phyloP scores from a whole-genome alignment of 2,113 vertebrate species.

The Delphinapterus leucas region DNA sequence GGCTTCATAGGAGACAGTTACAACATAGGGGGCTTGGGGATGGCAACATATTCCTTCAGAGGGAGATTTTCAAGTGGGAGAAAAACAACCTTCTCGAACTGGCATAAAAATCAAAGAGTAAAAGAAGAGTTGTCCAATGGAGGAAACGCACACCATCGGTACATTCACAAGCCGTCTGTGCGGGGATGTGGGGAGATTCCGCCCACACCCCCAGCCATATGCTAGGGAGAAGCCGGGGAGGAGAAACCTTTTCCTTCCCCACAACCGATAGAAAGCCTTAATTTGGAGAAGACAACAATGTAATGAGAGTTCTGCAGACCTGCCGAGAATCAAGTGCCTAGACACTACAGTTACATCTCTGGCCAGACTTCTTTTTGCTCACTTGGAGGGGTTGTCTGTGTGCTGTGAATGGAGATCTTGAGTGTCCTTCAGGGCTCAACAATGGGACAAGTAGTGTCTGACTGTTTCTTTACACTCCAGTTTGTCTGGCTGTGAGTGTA shows the following conservation, averaged over 20 bases:
- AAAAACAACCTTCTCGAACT: slow-evolving; percentile 56
- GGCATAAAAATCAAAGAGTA: slow-evolving; percentile 52
- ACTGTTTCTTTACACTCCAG: background rate
- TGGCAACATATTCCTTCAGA: slow-evolving; percentile 54
- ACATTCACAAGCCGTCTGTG: slow-evolving; percentile 33
- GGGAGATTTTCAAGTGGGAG: slow-evolving; percentile 59
- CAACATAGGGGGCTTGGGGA: slow-evolving; percentile 41
- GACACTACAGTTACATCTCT: background rate
- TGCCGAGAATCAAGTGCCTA: background rate
- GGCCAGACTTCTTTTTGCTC: background rate
- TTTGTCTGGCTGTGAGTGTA: background rate
- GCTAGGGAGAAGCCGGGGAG: background rate
- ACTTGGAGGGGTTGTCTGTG: background rate
- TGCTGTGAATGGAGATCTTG: background rate
- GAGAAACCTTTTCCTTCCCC: slow-evolving; percentile 20
- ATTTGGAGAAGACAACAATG: background rate
- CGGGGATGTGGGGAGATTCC: slow-evolving; percentile 27
- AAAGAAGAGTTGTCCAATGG: slow-evolving; percentile 40
- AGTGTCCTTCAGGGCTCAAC: background rate
- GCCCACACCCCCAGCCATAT: slow-evolving; percentile 42
- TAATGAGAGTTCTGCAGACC: background rate
- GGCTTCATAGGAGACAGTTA: slow-evolving; percentile 54
- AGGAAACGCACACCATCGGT: slow-evolving; percentile 13
- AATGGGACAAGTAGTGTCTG: background rate
- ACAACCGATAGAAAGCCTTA: background rate